phyloP scores from a whole-genome alignment of 2,888 invertebrate species.

The Ctenicera cuprea region DNA sequence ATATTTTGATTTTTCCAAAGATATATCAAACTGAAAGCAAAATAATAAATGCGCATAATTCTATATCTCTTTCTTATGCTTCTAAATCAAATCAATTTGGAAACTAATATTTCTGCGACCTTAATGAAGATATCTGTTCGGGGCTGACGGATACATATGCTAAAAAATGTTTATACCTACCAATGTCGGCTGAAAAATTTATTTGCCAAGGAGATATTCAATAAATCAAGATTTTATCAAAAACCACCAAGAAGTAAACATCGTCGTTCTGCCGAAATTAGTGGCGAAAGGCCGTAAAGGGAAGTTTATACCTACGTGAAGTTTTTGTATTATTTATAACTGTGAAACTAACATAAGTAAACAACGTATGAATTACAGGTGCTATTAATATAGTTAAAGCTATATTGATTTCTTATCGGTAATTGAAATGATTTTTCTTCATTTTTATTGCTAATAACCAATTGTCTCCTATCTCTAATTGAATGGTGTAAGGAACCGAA shows the following conservation, averaged over 20 bases:
- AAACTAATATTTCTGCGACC: conserved; percentile 34
- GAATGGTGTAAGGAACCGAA: not conserved
- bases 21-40: conserved; percentile 6
- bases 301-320: not conserved
- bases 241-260: conserved; percentile 22
- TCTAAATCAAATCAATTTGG: conserved; percentile 31
- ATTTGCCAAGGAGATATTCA: conserved; percentile 12
- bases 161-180: conserved; percentile 29
- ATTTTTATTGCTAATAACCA: conserved; percentile 20
- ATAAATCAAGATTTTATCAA: conserved; percentile 40
- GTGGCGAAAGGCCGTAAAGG: not conserved
- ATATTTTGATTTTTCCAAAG: not conserved
- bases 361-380: not conserved
- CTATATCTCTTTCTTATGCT: not conserved
- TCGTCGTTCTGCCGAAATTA: not conserved
- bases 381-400: not conserved
- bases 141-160: conserved; percentile 28
- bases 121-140: conserved; percentile 40
- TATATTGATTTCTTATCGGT: conserved; percentile 18
- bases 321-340: not conserved
- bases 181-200: conserved; percentile 15
- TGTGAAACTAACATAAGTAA: not conserved
- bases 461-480: conserved; percentile 20
- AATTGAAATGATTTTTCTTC: conserved; percentile 22
- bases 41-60: conserved; percentile 42